Evolutionary conservation across 2,797 vertebrate genomes (phyloP), one percentile per base, ranked within the genome.

Genomic region (Xenentodon cancila): DNA sequence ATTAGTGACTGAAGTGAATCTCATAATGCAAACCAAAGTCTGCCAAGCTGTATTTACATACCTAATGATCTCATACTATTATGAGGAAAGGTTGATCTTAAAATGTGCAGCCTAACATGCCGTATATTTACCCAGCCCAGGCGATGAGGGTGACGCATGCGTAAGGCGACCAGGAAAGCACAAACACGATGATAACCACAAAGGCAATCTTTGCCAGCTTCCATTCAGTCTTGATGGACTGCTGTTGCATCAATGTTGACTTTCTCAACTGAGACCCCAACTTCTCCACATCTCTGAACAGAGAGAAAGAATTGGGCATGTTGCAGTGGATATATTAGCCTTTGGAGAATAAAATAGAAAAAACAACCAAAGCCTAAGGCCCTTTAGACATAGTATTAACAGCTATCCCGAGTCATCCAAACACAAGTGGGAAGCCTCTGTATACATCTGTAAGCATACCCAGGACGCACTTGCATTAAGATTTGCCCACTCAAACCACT

Each of bases 171-270:
- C 96, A 97, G 75, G 96, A 96, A 75, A 96, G 84, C 58, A 96
- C 95, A 82, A 92, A 97, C 34, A 96, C 95, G 40, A 96, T 84
- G 74, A 96, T 96, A 82, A 94, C 94, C 68, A 96, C 94, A 77
- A 95, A 95, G 67, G 95, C 95, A 56, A 96, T 93, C 89, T 96
- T 96, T 67, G 95, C 95, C 86, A 97, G 81, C 73, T 96, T 97
- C 96, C 95, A 96, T 76, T 97, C 95, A 47, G 92, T 95, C 80
- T 81, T 95, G 56, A 96, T 92, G 53, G 93, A 93, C 77, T 94
- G 94, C 77, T 93, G 88, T 67, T 85, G 95, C 77, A 86, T 93
- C 76, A 89, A 77, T 64, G 80, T 90, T 18, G 90, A 92, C 89
- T 90, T 93, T 69, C 92, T 89, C 73, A 91, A 91, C 79, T 92